A percentile compares a stretch with the other conserved stretches of the same genome.
Evolutionary conservation across 1,140 invertebrate species (phyloP).

Genomic region (Meteorus sp.): DNA sequence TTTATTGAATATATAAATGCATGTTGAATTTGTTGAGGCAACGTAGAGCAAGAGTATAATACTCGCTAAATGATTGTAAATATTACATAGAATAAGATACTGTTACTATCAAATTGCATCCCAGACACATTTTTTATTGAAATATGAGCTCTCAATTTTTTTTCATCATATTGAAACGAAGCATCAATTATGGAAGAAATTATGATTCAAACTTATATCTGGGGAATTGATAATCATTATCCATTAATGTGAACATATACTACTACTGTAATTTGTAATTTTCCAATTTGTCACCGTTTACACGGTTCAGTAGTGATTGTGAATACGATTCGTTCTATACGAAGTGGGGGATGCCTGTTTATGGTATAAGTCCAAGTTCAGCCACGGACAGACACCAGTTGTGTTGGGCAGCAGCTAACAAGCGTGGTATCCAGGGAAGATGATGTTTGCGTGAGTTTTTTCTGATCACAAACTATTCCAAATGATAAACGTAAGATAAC

Average conservation of each 20-base stretch:
- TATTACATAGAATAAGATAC: too few relatives aligned
- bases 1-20: too few relatives aligned
- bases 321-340: neutral
- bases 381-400: conserved; percentile 1
- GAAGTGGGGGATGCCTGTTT: neutral
- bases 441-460: conserved; percentile 9
- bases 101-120: too few relatives aligned
- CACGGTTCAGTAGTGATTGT: conserved; percentile 2
- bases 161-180: too few relatives aligned
- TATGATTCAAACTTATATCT: neutral
- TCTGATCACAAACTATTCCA: neutral
- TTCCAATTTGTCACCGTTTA: conserved; percentile 17
- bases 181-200: neutral
- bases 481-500: too few relatives aligned
- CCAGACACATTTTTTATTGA: too few relatives aligned
- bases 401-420: neutral
- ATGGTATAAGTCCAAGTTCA: conserved; percentile 12
- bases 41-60: too few relatives aligned
- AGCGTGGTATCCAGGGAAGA: neutral
- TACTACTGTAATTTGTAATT: neutral
- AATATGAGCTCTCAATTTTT: too few relatives aligned
- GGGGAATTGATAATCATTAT: too few relatives aligned
- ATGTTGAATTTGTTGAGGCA: too few relatives aligned
- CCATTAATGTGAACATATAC: too few relatives aligned
- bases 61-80: too few relatives aligned